Conservation (phyloP, 2,797 vertebrate genomes). For the Esox masquinongy region DNA sequence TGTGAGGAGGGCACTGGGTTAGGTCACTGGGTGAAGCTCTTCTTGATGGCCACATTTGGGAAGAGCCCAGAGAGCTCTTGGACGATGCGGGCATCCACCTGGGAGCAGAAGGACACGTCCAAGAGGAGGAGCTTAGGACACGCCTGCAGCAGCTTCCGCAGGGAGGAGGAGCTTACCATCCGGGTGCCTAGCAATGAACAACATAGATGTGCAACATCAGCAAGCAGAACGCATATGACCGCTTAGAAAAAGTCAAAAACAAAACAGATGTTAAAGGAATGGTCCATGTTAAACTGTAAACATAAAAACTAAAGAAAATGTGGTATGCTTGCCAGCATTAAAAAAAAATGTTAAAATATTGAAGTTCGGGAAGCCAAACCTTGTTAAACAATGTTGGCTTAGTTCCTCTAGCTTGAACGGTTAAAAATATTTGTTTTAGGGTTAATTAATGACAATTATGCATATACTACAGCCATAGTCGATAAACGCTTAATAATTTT, state of each 20-base stretch:
- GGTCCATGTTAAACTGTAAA: no score
- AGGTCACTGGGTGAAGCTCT: slow-evolving; percentile 95
- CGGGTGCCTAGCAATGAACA: slow-evolving; percentile 83
- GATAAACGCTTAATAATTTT: no score
- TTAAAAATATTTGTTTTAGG: no score
- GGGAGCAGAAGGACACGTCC: slow-evolving; percentile 98
- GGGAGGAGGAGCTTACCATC: slow-evolving; percentile 86
- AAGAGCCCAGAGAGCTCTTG: slow-evolving; percentile 88
- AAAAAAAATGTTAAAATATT: no score
- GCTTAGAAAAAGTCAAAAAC: neutral
- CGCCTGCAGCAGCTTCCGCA: slow-evolving; percentile 91
- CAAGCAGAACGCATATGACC: neutral
- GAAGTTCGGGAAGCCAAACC: no score
- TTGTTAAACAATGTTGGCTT: no score
- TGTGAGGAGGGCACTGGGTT: neutral
- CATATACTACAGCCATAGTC: no score
- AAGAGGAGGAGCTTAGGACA: slow-evolving; percentile 89
- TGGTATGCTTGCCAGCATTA: no score
- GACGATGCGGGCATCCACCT: slow-evolving; percentile 89
- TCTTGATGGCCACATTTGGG: slow-evolving; percentile 93
- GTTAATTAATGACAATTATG: no score
- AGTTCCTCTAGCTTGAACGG: no score
- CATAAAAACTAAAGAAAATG: no score
- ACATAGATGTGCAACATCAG: neutral
- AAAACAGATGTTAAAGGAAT: no score